Conservation (phyloP, 2,888 invertebrate genomes). For the Tiphia femorata region DNA sequence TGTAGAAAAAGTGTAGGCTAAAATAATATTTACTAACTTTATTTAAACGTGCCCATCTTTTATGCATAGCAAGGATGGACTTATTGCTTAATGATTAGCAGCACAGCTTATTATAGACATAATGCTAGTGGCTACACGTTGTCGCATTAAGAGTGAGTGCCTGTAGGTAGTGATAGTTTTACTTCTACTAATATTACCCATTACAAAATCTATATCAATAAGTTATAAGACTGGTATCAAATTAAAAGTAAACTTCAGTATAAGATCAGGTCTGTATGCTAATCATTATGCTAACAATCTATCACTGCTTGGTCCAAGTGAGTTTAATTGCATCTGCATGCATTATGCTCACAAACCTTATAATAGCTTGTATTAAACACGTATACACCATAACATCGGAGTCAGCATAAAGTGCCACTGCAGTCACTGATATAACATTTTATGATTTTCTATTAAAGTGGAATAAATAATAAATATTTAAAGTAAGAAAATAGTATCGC, state of each 20-base stretch:
- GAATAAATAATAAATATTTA: slow-evolving; percentile 52
- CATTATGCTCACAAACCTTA: slow-evolving; percentile 19
- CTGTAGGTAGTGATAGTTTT: background rate
- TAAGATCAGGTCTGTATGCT: background rate
- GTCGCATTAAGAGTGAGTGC: slow-evolving; percentile 13
- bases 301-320: slow-evolving; percentile 7
- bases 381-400: slow-evolving; percentile 20
- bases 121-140: slow-evolving; percentile 35
- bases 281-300: too few relatives aligned
- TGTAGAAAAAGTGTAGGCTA: slow-evolving; percentile 55
- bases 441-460: slow-evolving; percentile 18
- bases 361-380: slow-evolving; percentile 5
- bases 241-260: background rate
- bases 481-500: slow-evolving; percentile 34
- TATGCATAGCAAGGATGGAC: slow-evolving; percentile 46
- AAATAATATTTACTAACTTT: slow-evolving; percentile 57
- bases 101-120: slow-evolving; percentile 52
- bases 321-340: slow-evolving; percentile 21
- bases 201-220: too few relatives aligned
- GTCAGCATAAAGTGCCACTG: slow-evolving; percentile 22
- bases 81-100: slow-evolving; percentile 44
- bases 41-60: slow-evolving; percentile 46
- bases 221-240: too few relatives aligned
- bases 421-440: slow-evolving; percentile 18
- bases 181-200: too few relatives aligned